phyloP scores from a whole-genome alignment of 2,797 vertebrate species.

The Brachyrhaphis roseni region DNA sequence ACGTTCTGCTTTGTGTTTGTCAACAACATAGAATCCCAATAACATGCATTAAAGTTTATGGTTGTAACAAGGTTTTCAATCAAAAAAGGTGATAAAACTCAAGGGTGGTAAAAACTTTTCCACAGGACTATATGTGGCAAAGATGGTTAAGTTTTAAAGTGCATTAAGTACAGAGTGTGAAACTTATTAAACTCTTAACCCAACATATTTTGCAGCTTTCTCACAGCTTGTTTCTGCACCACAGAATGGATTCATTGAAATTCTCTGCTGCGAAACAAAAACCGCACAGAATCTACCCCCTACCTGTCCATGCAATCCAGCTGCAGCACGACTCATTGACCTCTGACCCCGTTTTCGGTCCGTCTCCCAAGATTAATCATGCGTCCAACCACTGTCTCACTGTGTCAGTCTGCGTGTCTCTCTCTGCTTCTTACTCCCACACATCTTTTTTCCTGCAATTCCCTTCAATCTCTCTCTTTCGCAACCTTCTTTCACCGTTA shows the following conservation, averaged over 20 bases:
- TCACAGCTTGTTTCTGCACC: slow-evolving; percentile 33
- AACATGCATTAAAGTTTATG: background rate
- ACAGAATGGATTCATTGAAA: slow-evolving; percentile 28
- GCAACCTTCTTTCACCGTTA: slow-evolving; percentile 38
- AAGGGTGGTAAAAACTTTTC: slow-evolving; percentile 23
- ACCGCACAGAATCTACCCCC: slow-evolving; percentile 37
- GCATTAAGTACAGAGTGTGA: slow-evolving; percentile 13
- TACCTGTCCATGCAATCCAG: slow-evolving; percentile 47
- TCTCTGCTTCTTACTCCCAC: slow-evolving; percentile 40
- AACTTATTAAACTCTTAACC: slow-evolving; percentile 32
- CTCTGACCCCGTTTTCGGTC: slow-evolving; percentile 63
- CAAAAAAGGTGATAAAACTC: slow-evolving; percentile 21
- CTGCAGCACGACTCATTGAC: slow-evolving; percentile 66
- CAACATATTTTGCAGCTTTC: slow-evolving; percentile 31
- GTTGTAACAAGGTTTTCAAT: background rate
- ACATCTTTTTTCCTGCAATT: slow-evolving; percentile 30
- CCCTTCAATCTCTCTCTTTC: slow-evolving; percentile 44
- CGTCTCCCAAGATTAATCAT: slow-evolving; percentile 86
- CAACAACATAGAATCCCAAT: background rate
- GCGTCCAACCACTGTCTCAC: slow-evolving; percentile 73
- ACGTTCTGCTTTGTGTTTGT: background rate
- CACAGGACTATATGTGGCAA: background rate
- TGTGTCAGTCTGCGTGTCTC: slow-evolving; percentile 35
- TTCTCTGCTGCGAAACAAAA: slow-evolving; percentile 32
- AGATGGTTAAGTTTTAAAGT: background rate